Percentiles rank a stretch among this genome's conserved stretches.
Evolutionary conservation across 2,888 invertebrate genomes (phyloP).

Genomic region (Linnaemya tessellans): DNA sequence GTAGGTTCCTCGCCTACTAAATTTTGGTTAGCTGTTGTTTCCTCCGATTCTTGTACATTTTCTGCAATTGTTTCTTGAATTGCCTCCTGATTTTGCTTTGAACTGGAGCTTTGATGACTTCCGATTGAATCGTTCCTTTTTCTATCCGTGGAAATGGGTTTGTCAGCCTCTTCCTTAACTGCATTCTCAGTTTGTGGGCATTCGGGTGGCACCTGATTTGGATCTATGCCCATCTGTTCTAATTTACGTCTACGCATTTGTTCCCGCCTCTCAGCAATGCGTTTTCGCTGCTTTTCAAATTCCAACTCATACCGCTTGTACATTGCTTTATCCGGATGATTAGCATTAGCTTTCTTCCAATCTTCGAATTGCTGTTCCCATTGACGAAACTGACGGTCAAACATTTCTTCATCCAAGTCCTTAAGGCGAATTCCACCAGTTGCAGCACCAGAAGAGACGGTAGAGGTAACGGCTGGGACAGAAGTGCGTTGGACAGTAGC

Average conservation of each 20-base stretch:
- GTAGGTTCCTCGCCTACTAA: background rate
- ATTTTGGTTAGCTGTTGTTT: conserved; percentile 1
- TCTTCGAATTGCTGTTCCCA: conserved; percentile 96
- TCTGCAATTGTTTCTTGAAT: conserved; percentile 12
- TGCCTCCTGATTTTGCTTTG: conserved; percentile 41
- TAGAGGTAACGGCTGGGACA: background rate
- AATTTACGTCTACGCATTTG: conserved; percentile 88
- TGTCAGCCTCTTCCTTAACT: conserved; percentile 22
- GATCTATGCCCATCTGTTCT: conserved; percentile 72
- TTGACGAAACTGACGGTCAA: conserved; percentile 93
- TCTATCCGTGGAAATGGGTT: background rate
- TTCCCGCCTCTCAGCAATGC: conserved; percentile 90
- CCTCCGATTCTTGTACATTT: conserved; percentile 11
- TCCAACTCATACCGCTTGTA: conserved; percentile 94
- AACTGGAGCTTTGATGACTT: conserved; percentile 36
- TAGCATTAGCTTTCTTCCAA: conserved; percentile 95
- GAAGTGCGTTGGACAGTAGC: background rate
- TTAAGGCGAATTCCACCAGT: conserved; percentile 85
- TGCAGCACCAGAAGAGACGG: background rate
- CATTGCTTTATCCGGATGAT: conserved; percentile 95
- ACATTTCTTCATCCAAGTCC: conserved; percentile 89
- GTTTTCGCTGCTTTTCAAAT: conserved; percentile 92
- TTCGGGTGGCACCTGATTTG: conserved; percentile 54
- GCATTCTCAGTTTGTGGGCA: background rate
- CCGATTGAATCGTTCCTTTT: conserved; percentile 41